Evolutionary conservation across 2,113 vertebrate species (phyloP).

Genomic region (Xyrauchen texanus): DNA sequence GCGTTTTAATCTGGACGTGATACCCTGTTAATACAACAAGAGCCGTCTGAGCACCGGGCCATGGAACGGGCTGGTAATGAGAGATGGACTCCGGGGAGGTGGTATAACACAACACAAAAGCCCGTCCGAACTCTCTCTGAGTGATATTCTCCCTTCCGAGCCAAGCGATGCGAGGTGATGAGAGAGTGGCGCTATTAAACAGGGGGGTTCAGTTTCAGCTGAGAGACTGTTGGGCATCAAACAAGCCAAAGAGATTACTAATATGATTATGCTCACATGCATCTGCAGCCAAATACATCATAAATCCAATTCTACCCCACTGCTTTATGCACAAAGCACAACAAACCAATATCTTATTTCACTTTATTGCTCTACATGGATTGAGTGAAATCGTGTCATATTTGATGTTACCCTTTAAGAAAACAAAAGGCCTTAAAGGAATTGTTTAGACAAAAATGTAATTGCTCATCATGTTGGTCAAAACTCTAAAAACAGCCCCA

Average conservation of each 20-base stretch:
- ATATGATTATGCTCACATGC: slow-evolving; percentile 74
- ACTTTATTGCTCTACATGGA: slow-evolving; percentile 55
- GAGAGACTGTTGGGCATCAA: slow-evolving; percentile 76
- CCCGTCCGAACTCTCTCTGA: slow-evolving; percentile 34
- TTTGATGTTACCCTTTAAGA: slow-evolving; percentile 33
- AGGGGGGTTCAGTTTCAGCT: slow-evolving; percentile 68
- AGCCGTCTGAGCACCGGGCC: slow-evolving; percentile 52
- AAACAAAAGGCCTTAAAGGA: slow-evolving; percentile 4
- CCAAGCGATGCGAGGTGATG: slow-evolving; percentile 35
- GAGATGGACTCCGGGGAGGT: slow-evolving; percentile 45
- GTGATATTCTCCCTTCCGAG: slow-evolving; percentile 38
- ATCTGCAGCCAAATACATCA: slow-evolving; percentile 73
- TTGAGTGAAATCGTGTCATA: neutral
- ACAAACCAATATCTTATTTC: slow-evolving; percentile 69
- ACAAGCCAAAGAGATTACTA: slow-evolving; percentile 74
- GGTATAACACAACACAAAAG: slow-evolving; percentile 34
- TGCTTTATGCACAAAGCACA: slow-evolving; percentile 66
- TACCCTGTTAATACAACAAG: slow-evolving; percentile 55
- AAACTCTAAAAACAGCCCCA: no score
- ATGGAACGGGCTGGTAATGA: slow-evolving; percentile 50
- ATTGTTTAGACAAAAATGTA: neutral
- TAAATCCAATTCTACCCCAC: slow-evolving; percentile 75
- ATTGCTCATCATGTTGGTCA: no score
- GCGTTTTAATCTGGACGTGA: slow-evolving; percentile 66
- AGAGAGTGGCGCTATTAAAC: slow-evolving; percentile 29